Conservation (phyloP, 2,888 invertebrate genomes). For the Abscondita cerata region DNA sequence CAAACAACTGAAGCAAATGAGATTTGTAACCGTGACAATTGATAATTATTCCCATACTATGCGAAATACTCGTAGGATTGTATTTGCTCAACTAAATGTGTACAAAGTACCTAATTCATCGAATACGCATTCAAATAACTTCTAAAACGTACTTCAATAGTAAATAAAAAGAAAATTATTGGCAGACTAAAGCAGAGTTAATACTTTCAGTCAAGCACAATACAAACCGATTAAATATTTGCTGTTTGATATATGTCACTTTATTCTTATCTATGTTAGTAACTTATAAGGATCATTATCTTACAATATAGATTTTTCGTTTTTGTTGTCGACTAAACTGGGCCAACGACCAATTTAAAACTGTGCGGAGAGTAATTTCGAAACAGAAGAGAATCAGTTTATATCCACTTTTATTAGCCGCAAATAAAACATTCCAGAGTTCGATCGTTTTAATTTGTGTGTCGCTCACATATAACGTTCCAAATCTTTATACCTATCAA, state of each 20-base stretch:
- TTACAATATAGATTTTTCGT: conserved; percentile 25
- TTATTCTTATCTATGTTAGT: conserved; percentile 10
- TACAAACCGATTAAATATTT: conserved; percentile 23
- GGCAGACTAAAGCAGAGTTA: conserved; percentile 6
- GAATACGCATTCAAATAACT: too few relatives aligned
- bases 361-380: conserved; percentile 24
- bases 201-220: conserved; percentile 6
- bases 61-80: too few relatives aligned
- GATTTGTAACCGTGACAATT: too few relatives aligned
- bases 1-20: too few relatives aligned
- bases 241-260: conserved; percentile 16
- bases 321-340: conserved; percentile 21
- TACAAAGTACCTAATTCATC: too few relatives aligned
- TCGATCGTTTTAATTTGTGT: conserved; percentile 22
- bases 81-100: too few relatives aligned
- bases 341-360: conserved; percentile 29
- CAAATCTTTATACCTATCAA: background rate
- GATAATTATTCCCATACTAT: too few relatives aligned
- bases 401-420: conserved; percentile 23
- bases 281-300: conserved; percentile 22
- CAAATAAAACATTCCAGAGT: conserved; percentile 18
- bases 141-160: too few relatives aligned
- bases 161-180: conserved; percentile 12
- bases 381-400: conserved; percentile 26
- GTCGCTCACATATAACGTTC: background rate